phyloP scores from a whole-genome alignment of 2,888 invertebrate genomes.

The Odontothrips loti region DNA sequence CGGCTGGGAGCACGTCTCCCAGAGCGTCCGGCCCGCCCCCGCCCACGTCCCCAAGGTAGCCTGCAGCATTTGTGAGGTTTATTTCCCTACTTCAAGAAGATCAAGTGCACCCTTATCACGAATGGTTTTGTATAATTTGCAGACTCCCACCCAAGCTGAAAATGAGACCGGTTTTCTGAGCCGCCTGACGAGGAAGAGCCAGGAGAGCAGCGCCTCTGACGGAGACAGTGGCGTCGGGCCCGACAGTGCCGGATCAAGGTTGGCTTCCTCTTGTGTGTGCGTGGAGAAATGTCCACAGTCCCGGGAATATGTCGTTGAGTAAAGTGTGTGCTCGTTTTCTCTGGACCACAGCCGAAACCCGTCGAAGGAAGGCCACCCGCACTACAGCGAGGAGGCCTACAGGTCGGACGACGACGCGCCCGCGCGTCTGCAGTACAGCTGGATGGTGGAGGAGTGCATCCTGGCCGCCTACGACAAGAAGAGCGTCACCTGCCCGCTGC shows the following conservation, averaged over 20 bases:
- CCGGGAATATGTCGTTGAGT: neutral
- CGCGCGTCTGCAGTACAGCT: constrained; percentile 57
- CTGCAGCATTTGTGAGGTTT: constrained; percentile 34
- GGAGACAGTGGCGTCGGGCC: constrained; percentile 85
- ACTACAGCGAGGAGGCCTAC: constrained; percentile 45
- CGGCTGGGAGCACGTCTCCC: constrained; percentile 5
- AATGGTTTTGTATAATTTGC: neutral
- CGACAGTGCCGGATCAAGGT: constrained; percentile 68
- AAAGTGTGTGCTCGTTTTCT: constrained; percentile 7
- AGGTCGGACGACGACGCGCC: constrained; percentile 40
- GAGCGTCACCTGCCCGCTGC: constrained; percentile 69
- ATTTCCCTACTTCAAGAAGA: too few species aligned
- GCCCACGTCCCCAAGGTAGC: constrained; percentile 40
- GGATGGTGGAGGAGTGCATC: constrained; percentile 96
- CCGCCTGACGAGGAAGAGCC: constrained; percentile 45
- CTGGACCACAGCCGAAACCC: constrained; percentile 60
- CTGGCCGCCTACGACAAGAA: constrained; percentile 68
- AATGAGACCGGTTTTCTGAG: constrained; percentile 35
- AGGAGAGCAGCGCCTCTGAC: constrained; percentile 74
- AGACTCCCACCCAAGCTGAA: neutral
- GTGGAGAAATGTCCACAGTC: too few species aligned
- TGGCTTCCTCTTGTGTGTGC: too few species aligned
- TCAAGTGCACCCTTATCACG: too few species aligned
- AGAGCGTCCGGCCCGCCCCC: neutral
- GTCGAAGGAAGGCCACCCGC: constrained; percentile 73